Evolutionary conservation across 2,797 vertebrate genomes (phyloP).

Genomic region (Falco concolor): DNA sequence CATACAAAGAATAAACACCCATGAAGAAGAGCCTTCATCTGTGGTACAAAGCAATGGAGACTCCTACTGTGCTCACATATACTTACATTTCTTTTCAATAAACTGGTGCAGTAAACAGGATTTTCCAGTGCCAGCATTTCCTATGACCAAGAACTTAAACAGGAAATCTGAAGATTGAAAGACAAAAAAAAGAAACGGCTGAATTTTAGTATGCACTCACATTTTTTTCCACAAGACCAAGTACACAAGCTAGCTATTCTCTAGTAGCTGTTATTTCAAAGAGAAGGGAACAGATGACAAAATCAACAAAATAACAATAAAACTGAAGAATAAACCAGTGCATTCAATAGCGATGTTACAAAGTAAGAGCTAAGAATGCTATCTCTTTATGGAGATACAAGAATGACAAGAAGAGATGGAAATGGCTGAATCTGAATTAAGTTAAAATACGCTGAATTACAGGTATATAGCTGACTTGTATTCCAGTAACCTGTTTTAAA

Average conservation of each 20-base stretch:
- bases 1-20: neutral
- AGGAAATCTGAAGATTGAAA: slow-evolving; percentile 75
- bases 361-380: neutral
- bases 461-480: neutral
- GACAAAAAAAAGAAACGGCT: neutral
- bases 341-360: neutral
- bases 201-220: neutral
- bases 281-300: neutral
- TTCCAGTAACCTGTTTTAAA: neutral
- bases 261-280: neutral
- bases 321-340: neutral
- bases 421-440: neutral
- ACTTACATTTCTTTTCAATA: slow-evolving; percentile 83
- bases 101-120: slow-evolving; percentile 80
- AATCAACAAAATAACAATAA: neutral
- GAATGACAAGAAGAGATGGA: neutral
- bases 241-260: neutral
- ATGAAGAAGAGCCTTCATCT: neutral
- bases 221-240: neutral
- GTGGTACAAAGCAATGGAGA: neutral
- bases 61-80: neutral
- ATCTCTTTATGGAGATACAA: neutral
- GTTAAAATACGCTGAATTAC: neutral
- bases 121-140: slow-evolving; percentile 80
- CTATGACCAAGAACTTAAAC: slow-evolving; percentile 82